These are phyloP conservation scores for Erythrocebus patas DNA, from an alignment of 2,113 vertebrate species.

Conservation along the genomic window DNA sequence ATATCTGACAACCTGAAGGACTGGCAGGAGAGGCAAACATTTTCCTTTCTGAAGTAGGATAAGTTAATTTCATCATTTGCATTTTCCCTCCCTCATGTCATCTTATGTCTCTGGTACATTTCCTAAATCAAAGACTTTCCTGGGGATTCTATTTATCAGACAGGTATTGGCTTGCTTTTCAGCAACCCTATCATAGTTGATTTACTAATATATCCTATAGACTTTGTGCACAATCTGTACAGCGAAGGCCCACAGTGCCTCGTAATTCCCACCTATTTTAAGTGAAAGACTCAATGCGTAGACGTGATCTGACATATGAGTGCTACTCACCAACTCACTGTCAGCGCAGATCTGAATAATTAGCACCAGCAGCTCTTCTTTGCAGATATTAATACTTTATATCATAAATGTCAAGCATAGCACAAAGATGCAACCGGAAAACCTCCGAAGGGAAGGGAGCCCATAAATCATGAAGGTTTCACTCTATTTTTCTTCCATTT, in stretches of 20 bases:
- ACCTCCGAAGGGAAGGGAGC: background rate
- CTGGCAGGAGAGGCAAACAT: slow-evolving; percentile 31
- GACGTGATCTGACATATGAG: slow-evolving; percentile 44
- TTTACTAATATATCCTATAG: slow-evolving; percentile 55
- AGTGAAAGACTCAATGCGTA: slow-evolving; percentile 55
- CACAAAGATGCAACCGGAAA: slow-evolving; percentile 52
- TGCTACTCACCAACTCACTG: slow-evolving; percentile 2
- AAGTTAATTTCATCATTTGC: slow-evolving; percentile 33
- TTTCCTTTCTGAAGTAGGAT: slow-evolving; percentile 57
- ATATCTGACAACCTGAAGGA: slow-evolving; percentile 58
- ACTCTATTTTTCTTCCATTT: slow-evolving; percentile 68
- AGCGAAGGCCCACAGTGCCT: background rate
- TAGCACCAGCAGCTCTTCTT: slow-evolving; percentile 52
- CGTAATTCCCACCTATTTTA: slow-evolving; percentile 65
- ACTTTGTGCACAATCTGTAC: slow-evolving; percentile 6
- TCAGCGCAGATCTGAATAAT: slow-evolving; percentile 64
- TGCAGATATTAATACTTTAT: slow-evolving; percentile 67
- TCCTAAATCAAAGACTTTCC: slow-evolving; percentile 52
- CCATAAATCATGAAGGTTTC: slow-evolving; percentile 43
- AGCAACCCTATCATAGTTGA: slow-evolving; percentile 49
- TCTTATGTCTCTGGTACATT: background rate
- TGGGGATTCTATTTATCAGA: slow-evolving; percentile 8
- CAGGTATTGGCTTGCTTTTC: slow-evolving; percentile 11
- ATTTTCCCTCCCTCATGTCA: background rate
- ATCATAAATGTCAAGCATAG: slow-evolving; percentile 64